phyloP scores from a whole-genome alignment of 2,113 vertebrate genomes.

The Kobus ellipsiprymnus region DNA sequence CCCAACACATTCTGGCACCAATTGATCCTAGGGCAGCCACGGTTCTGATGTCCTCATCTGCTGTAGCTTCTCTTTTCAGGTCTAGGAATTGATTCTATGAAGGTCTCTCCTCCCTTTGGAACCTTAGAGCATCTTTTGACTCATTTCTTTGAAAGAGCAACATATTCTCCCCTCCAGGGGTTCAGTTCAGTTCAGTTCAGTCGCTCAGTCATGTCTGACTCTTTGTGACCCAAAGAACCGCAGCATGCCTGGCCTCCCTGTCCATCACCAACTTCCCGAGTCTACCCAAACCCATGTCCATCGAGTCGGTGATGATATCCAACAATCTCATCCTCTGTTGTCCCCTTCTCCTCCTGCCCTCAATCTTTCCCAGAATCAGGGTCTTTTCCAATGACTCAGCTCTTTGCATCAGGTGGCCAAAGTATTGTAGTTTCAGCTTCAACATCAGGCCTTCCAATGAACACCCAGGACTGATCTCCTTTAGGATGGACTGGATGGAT shows the following conservation, averaged over 20 bases:
- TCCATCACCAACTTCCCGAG: not conserved
- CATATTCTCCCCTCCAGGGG: not conserved
- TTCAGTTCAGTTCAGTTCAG: not conserved
- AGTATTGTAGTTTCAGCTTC: not conserved
- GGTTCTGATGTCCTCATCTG: not conserved
- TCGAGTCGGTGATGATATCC: not conserved
- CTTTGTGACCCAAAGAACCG: not conserved
- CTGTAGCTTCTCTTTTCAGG: not conserved
- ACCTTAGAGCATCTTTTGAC: not conserved
- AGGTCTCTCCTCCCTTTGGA: not conserved
- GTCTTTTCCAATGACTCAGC: not conserved
- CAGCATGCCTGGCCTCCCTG: not conserved
- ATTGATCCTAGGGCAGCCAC: not conserved
- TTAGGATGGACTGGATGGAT: not conserved
- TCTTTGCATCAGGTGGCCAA: not conserved
- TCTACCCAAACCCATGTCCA: not conserved
- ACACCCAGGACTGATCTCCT: not conserved
- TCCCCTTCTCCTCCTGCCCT: not conserved
- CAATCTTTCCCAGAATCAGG: not conserved
- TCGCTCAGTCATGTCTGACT: accelerated
- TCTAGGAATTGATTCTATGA: not conserved
- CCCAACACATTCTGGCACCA: not conserved
- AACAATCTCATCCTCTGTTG: not conserved
- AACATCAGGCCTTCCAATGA: not conserved
- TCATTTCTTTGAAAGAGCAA: not conserved